A percentile compares a stretch with the other conserved stretches of the same genome.
phyloP scores from a whole-genome alignment of 2,888 invertebrate species.

The Phymatocera aterrima region DNA sequence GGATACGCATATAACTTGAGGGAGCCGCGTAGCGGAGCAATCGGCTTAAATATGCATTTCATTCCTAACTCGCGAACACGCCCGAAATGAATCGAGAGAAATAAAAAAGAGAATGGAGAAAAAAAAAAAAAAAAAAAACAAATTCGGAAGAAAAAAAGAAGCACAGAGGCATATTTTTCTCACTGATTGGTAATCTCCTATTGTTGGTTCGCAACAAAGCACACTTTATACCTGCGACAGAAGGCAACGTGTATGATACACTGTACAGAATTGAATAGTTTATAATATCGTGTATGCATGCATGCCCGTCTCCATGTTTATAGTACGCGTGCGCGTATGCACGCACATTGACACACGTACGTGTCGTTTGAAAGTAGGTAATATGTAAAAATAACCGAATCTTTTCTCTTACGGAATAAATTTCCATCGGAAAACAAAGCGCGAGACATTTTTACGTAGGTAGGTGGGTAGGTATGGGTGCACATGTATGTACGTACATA shows the following conservation, averaged over 20 bases:
- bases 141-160: too few species aligned
- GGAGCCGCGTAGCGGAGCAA: not conserved
- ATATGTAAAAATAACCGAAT: constrained; percentile 30
- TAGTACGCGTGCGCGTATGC: not conserved
- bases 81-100: not conserved
- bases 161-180: not conserved
- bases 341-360: too few species aligned
- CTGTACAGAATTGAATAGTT: too few species aligned
- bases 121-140: not conserved
- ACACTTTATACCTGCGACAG: not conserved
- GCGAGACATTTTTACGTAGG: not conserved
- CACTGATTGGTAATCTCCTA: constrained; percentile 30
- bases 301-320: not conserved
- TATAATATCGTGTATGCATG: not conserved
- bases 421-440: not conserved
- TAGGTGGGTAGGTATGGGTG: not conserved
- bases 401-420: not conserved
- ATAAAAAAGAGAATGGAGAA: not conserved
- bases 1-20: not conserved
- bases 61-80: not conserved
- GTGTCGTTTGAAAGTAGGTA: not conserved
- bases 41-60: constrained; percentile 11
- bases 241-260: not conserved
- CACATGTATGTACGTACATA: not conserved
- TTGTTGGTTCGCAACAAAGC: not conserved